A percentile compares a stretch with the other conserved stretches of the same genome.
Evolutionary conservation across 2,797 vertebrate species (phyloP).

Genomic region (Typhlichthys subterraneus): DNA sequence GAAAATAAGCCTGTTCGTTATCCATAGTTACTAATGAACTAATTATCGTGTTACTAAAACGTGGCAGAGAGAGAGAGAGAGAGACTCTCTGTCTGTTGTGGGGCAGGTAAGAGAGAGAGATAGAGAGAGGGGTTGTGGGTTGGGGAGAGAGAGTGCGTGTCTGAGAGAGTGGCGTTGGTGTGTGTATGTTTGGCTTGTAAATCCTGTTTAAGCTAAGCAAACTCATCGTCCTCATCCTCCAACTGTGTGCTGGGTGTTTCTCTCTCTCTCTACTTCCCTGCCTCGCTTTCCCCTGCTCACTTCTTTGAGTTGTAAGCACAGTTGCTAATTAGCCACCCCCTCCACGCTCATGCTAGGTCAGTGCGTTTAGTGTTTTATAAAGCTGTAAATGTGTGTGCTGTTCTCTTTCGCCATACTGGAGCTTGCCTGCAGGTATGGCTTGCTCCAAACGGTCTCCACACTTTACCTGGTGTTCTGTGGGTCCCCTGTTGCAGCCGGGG

Average conservation of each 20-base stretch:
- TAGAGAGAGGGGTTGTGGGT: slow-evolving; percentile 34
- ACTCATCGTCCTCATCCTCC: slow-evolving; percentile 77
- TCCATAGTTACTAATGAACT: too few relatives aligned
- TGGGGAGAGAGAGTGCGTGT: slow-evolving; percentile 56
- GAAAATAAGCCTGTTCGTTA: too few relatives aligned
- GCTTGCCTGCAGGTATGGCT: slow-evolving; percentile 49
- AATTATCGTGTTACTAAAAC: too few relatives aligned
- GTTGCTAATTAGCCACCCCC: slow-evolving; percentile 73
- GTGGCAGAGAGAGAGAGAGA: slow-evolving; percentile 11
- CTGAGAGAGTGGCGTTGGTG: slow-evolving; percentile 69
- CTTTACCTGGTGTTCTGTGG: slow-evolving; percentile 47
- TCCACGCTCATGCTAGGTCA: slow-evolving; percentile 72
- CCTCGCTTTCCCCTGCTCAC: slow-evolving; percentile 30
- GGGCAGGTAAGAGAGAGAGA: slow-evolving; percentile 42
- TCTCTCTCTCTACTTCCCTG: slow-evolving; percentile 13
- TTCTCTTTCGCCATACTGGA: slow-evolving; percentile 54
- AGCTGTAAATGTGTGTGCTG: slow-evolving; percentile 61
- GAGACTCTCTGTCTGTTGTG: slow-evolving; percentile 3
- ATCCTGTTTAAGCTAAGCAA: slow-evolving; percentile 82
- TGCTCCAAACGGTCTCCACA: slow-evolving; percentile 58
- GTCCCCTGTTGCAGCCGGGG: slow-evolving; percentile 35
- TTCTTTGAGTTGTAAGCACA: slow-evolving; percentile 68
- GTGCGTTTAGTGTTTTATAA: slow-evolving; percentile 66
- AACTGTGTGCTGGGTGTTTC: slow-evolving; percentile 55
- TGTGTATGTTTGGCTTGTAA: slow-evolving; percentile 79